Conservation (phyloP, 53 echinoderm and acorn worm genomes). For the Stichopus horrens region DNA sequence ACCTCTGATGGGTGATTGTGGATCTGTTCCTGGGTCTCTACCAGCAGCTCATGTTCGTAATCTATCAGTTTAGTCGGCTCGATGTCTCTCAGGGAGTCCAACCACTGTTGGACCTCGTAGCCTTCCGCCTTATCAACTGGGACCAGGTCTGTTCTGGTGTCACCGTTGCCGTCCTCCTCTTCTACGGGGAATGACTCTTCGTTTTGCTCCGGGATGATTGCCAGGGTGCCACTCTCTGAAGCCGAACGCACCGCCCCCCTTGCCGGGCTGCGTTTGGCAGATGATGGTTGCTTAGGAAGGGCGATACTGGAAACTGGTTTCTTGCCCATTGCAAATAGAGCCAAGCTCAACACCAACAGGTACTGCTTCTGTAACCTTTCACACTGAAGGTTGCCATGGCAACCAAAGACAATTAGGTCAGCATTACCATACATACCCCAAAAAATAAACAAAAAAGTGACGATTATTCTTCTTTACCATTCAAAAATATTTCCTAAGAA, state of each 20-base stretch:
- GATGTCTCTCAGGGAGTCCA: conserved; percentile 1
- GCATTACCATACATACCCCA: not conserved
- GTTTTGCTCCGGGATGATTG: conserved; percentile 1
- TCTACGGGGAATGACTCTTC: not conserved
- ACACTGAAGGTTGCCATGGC: conserved; percentile 7
- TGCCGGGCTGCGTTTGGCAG: not conserved
- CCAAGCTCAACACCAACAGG: not conserved
- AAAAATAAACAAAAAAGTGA: too few relatives aligned
- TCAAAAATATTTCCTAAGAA: too few relatives aligned
- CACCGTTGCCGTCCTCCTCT: not conserved
- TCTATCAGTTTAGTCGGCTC: conserved; percentile 20
- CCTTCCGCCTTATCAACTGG: not conserved
- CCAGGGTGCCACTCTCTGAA: not conserved
- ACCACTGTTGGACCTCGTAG: conserved; percentile 24
- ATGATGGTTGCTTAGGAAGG: not conserved
- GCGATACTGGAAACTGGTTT: not conserved
- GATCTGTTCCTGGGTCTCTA: not conserved
- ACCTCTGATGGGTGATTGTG: conserved; percentile 15
- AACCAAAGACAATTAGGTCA: not conserved
- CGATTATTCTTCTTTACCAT: too few relatives aligned
- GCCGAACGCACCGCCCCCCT: not conserved
- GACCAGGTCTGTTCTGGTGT: not conserved
- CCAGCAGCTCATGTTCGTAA: conserved; percentile 26
- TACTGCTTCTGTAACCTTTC: not conserved
- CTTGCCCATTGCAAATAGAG: conserved; percentile 6